Evolutionary conservation across 1,140 invertebrate genomes (phyloP).

Genomic region (Samia ricini): DNA sequence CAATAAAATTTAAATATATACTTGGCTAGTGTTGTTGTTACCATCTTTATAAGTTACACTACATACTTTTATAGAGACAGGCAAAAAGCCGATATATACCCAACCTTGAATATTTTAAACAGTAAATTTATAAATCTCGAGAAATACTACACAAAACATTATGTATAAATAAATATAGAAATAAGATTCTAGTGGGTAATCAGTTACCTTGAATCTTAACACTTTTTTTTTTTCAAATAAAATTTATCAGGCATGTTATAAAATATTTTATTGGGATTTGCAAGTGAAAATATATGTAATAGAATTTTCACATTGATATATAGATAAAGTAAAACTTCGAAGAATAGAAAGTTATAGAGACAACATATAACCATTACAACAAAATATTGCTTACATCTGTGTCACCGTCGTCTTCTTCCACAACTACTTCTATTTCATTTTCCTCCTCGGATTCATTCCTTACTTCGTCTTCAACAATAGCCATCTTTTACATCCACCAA

Average conservation of each 20-base stretch:
- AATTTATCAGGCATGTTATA: not conserved
- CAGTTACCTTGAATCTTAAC: not conserved
- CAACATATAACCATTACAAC: not conserved
- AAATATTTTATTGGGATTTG: not conserved
- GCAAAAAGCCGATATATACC: not conserved
- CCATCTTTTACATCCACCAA: conserved; percentile 41
- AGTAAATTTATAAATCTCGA: not conserved
- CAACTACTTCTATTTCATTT: conserved; percentile 67
- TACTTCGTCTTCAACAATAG: conserved; percentile 68
- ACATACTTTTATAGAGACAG: no score
- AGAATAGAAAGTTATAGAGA: not conserved
- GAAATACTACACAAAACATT: not conserved
- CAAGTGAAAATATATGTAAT: not conserved
- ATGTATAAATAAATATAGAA: not conserved
- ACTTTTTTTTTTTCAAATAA: not conserved
- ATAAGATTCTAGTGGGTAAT: not conserved
- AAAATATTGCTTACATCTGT: conserved; percentile 53
- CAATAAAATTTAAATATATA: no score
- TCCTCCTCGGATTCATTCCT: conserved; percentile 70
- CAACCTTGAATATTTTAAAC: not conserved
- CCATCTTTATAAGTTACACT: no score
- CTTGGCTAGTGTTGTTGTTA: no score
- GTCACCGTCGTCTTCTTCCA: conserved; percentile 64
- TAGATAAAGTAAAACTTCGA: not conserved
- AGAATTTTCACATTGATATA: not conserved